phyloP scores from a whole-genome alignment of 2,797 vertebrate genomes.

The Arctocebus calabarensis region DNA sequence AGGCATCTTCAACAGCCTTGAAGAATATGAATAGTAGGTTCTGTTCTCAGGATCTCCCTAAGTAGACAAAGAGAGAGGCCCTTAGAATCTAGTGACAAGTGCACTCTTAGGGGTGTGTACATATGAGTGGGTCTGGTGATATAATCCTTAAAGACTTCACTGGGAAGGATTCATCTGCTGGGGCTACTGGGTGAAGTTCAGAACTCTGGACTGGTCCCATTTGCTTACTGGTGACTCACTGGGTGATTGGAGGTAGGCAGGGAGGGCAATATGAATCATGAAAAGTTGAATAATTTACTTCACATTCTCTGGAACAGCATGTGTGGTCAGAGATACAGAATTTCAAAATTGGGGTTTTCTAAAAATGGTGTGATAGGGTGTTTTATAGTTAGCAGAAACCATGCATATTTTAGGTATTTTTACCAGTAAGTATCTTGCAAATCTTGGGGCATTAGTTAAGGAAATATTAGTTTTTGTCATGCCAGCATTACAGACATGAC shows the following conservation, averaged over 20 bases:
- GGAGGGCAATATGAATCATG: background rate
- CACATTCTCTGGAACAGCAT: background rate
- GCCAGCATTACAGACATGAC: background rate
- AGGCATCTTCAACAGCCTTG: background rate
- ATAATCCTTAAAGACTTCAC: background rate
- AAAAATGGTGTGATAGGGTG: background rate
- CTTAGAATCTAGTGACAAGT: background rate
- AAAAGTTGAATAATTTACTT: background rate
- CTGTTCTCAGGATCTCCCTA: background rate
- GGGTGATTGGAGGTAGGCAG: background rate
- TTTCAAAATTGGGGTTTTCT: background rate
- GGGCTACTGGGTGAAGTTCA: background rate
- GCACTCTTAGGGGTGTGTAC: background rate
- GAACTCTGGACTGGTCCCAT: background rate
- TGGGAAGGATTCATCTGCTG: background rate
- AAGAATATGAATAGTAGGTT: background rate
- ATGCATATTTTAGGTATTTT: background rate
- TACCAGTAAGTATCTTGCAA: background rate
- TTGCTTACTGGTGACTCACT: background rate
- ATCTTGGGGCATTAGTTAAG: background rate
- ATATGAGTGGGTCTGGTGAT: background rate
- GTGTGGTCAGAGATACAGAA: background rate
- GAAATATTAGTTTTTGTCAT: background rate
- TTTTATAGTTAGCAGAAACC: background rate
- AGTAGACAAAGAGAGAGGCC: background rate